Percentiles rank a stretch among this genome's conserved stretches.
These are phyloP conservation scores for Gnathonemus echidnorhynchus DNA, from an alignment of 2,113 vertebrate genomes.

Conservation along the genomic window DNA sequence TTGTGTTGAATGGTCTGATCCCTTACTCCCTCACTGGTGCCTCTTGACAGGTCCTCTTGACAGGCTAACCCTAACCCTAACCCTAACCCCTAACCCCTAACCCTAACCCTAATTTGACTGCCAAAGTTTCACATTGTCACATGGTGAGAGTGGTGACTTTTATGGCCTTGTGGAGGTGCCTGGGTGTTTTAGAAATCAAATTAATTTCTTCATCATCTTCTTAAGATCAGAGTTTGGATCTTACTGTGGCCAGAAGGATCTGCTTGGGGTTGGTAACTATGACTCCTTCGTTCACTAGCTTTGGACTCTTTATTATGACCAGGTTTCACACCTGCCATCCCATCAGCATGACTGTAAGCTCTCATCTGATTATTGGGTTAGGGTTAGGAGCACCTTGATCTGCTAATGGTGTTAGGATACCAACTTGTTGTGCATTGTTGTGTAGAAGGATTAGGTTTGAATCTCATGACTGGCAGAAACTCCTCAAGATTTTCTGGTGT, in stretches of 20 bases:
- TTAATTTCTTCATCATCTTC: background rate
- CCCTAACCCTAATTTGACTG: background rate
- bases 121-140: background rate
- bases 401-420: background rate
- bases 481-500: background rate
- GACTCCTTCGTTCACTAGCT: background rate
- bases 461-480: background rate
- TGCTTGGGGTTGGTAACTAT: background rate
- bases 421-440: background rate
- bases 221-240: background rate
- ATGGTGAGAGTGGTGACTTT: background rate
- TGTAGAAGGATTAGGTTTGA: background rate
- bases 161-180: background rate
- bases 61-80: no score
- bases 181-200: background rate
- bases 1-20: background rate
- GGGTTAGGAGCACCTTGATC: background rate
- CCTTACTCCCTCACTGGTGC: background rate
- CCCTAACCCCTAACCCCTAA: no score
- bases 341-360: background rate
- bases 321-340: background rate
- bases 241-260: background rate
- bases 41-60: background rate
- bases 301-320: background rate
- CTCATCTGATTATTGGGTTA: background rate